phyloP scores from a whole-genome alignment of 2,113 vertebrate genomes.

The Anas platyrhynchos region DNA sequence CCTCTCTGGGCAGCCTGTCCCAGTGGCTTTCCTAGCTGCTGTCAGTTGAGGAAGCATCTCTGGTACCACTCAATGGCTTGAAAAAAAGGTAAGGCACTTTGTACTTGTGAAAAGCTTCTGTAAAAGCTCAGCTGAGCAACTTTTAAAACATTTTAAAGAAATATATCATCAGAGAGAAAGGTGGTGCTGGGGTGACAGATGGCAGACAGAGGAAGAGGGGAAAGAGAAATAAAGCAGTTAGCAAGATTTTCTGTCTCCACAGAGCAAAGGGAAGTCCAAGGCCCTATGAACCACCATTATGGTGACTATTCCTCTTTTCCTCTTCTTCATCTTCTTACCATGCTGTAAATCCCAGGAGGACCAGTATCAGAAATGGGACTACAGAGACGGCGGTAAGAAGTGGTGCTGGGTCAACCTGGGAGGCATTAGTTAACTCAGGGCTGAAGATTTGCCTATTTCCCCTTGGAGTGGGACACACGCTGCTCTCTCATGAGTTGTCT shows the following conservation, averaged over 20 bases:
- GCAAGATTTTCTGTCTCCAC: slow-evolving; percentile 16
- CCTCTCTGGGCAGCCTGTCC: too few species aligned
- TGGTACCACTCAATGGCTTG: neutral
- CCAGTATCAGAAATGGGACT: slow-evolving; percentile 71
- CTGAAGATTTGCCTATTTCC: neutral
- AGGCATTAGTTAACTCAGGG: neutral
- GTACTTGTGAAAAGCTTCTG: neutral
- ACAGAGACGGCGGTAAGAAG: slow-evolving; percentile 75
- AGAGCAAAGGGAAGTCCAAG: slow-evolving; percentile 13
- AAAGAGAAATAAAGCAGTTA: neutral
- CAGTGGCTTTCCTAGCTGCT: neutral
- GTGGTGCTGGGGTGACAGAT: neutral
- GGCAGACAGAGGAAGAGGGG: neutral
- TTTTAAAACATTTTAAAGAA: neutral
- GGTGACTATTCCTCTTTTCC: slow-evolving; percentile 25
- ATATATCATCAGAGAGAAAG: neutral
- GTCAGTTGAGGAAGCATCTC: neutral
- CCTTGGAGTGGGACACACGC: neutral
- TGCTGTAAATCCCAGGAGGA: slow-evolving; percentile 40
- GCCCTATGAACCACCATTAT: neutral
- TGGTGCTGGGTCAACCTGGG: neutral
- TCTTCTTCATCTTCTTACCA: slow-evolving; percentile 43
- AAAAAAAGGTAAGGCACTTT: neutral
- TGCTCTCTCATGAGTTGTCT: neutral
- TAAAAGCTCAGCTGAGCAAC: neutral